These are phyloP conservation scores for Carduelis carduelis DNA, from an alignment of 2,797 vertebrate genomes.

Conservation along the genomic window DNA sequence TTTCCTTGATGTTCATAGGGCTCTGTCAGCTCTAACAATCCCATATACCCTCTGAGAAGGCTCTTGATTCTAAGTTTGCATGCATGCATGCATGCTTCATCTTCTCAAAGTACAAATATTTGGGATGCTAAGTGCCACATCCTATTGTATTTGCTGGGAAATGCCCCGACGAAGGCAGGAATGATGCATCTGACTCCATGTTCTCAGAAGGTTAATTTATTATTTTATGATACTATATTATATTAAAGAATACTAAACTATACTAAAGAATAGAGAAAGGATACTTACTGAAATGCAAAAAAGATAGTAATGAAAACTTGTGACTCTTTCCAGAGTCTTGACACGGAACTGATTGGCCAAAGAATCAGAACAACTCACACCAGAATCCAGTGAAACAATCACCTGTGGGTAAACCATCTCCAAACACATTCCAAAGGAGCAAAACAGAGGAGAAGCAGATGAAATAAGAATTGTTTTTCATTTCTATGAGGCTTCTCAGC, in stretches of 20 bases:
- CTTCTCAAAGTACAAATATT: neutral
- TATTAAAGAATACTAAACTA: neutral
- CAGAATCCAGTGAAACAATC: neutral
- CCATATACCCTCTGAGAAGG: neutral
- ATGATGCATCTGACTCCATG: neutral
- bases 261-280: neutral
- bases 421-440: neutral
- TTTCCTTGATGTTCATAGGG: neutral
- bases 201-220: neutral
- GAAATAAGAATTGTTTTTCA: neutral
- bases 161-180: neutral
- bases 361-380: fast-evolving
- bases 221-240: neutral
- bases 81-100: neutral
- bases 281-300: neutral
- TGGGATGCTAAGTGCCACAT: neutral
- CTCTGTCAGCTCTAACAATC: neutral
- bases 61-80: neutral
- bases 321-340: neutral
- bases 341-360: neutral
- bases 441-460: neutral
- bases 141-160: neutral
- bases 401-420: neutral
- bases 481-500: neutral
- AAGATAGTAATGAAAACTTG: neutral